Base-by-base conservation (phyloP, 2,888 invertebrate species). In the Yponomeuta evonymella region DNA sequence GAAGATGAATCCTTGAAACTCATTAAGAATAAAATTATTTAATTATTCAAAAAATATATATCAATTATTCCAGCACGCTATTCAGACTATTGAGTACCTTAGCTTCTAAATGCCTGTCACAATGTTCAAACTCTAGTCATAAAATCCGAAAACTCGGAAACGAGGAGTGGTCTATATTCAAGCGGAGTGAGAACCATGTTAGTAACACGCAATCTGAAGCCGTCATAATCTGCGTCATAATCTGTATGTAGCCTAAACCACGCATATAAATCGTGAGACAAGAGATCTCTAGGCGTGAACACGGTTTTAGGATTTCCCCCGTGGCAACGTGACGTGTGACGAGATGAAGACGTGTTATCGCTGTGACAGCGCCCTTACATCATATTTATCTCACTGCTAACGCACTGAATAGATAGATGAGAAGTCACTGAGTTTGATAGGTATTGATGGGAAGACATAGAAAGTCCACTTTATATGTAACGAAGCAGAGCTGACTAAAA, bases 261-360 rank as follows among this genome's bases (percentile, higher is more conserved):
- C 51, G 70, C 75, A 79, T 78, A 81, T 79, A 83, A 83, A 83
- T 79, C 76, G 76, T 73, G 71, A 73, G 76, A 78, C 79, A 81
- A 78, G 77, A 72, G 74, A 58, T 58, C 15, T 58, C 51, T 3
- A 15, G 51, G 15, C 51, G 76, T 75, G 78, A 77, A 77, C 77
- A 80, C 75, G 78, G 79, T 82, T 82, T 77, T 80, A 75, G 78
- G 78, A 81, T 85, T 84, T 84, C 83, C 81, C 80, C 71, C 73
- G 80, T 72, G 80, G 75, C 74, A 48, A 72, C 73, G 43, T 70
- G 71, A 69, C 72, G 62, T 70, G 70, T 67, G 74, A 67, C 69
- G 64, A 71, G 71, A 75, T 76, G 72, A 73, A 72, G 71, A 72
- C 71, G 70, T 72, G 70, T 74, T 77, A 73, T 75, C 43, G 33